phyloP scores from a whole-genome alignment of 2,797 vertebrate species.

The Nasua narica region DNA sequence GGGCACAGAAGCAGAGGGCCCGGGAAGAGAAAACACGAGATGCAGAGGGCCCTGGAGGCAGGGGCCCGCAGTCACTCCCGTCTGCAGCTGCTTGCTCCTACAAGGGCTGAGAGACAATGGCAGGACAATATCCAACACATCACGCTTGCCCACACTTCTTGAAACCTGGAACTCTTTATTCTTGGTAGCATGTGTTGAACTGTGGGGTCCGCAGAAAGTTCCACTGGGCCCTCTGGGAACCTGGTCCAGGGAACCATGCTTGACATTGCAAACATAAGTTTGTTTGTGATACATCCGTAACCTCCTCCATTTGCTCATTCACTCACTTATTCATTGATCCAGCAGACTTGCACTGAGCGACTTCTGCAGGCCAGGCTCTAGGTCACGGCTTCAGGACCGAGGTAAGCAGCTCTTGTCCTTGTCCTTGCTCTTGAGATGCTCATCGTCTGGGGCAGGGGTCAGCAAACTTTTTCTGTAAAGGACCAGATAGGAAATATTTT shows the following conservation, averaged over 20 bases:
- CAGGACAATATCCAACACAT: too few relatives aligned
- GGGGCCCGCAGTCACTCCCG: background rate
- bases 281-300: background rate
- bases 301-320: background rate
- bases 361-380: background rate
- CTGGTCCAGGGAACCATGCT: background rate
- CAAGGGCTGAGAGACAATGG: background rate
- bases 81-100: background rate
- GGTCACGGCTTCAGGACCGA: background rate
- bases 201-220: background rate
- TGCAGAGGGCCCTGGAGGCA: fast-evolving
- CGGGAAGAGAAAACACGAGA: background rate
- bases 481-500: background rate
- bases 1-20: background rate
- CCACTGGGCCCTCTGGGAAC: background rate
- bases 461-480: background rate
- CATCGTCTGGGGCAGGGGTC: background rate
- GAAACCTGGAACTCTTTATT: background rate
- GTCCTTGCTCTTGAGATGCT: background rate
- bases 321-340: background rate
- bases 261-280: background rate
- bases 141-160: background rate
- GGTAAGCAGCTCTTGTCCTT: background rate
- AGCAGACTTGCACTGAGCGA: background rate
- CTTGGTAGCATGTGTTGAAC: background rate